Evolutionary conservation across 2,888 invertebrate species (phyloP).

Genomic region (Rhimphoctona megacephalus): DNA sequence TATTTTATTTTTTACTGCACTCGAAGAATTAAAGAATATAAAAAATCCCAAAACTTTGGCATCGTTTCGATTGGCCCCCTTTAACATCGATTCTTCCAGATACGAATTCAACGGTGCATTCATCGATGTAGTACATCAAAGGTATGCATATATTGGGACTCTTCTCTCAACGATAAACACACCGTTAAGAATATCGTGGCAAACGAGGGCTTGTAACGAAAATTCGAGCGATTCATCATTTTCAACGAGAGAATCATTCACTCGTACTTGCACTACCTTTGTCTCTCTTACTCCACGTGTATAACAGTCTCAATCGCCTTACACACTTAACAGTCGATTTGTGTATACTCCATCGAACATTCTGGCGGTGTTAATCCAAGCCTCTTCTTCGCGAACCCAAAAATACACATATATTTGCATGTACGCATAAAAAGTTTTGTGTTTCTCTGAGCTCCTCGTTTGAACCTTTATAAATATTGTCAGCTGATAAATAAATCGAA

Average conservation of each 20-base stretch:
- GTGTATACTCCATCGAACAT: background rate
- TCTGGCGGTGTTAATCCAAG: conserved; percentile 54
- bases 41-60: conserved; percentile 45
- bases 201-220: conserved; percentile 69
- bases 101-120: conserved; percentile 36
- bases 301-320: background rate
- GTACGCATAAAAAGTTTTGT: conserved; percentile 17
- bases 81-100: conserved; percentile 32
- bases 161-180: conserved; percentile 56
- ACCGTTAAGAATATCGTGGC: conserved; percentile 57
- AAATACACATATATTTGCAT: conserved; percentile 1
- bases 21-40: background rate
- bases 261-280: conserved; percentile 30
- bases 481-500: conserved; percentile 51
- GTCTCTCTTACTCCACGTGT: background rate
- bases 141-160: conserved; percentile 17
- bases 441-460: conserved; percentile 22
- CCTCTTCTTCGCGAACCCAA: background rate
- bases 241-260: conserved; percentile 65
- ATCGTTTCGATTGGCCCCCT: conserved; percentile 7
- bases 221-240: conserved; percentile 69
- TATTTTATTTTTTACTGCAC: background rate
- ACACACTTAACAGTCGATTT: background rate
- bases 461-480: background rate
- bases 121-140: conserved; percentile 17